Evolutionary conservation across 1,140 invertebrate species (phyloP), one percentile per base, ranked within the genome.

Genomic region (Oppia nitens): DNA sequence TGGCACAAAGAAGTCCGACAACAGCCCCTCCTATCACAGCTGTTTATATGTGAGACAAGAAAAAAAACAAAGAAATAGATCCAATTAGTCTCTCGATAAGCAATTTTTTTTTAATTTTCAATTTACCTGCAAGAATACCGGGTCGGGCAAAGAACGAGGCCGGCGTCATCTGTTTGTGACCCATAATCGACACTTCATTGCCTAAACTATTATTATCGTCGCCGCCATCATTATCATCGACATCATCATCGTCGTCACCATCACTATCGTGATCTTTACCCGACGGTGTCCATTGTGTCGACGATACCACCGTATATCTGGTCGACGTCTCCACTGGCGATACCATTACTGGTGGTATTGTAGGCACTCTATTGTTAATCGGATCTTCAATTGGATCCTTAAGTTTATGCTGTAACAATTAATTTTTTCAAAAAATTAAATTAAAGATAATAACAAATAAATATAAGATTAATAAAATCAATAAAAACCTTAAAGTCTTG

Each of bases 11-110:
- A 40, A 98, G 74, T 47, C 93, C 91, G 17, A 98, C 92, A 55
- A 98, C 92, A 62, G 91, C 91, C 63, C 95, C 94, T 64, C 94
- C 94, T 70, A 98, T 95, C 51, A 98, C 89, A 74, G 92, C 94
- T 97, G 77, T 24, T 70, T 72, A 54, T 21, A 62, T 63, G 66
- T 63, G 55, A 64, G 29, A 62, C 50, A 63, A 81, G 79, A 66
- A 64, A 62, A 57, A 61, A 45, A 54, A 64, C n/a, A 56, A 48
- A 48, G 28, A 23, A 26, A 61, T 40, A 25, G 14, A 26, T 32
- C 61, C 49, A 27, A 54, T 28, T n/a, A 45, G 20, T 49, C 26
- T n/a, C 28, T 20, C 28, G n/a, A 47, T 14, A 28, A 48, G 47
- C 24, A 25, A 17, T 60, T 45, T 25, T 48, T 24, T 23, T 47